Base-by-base conservation (phyloP, 1,140 invertebrate species). In the Grapholita molesta region DNA sequence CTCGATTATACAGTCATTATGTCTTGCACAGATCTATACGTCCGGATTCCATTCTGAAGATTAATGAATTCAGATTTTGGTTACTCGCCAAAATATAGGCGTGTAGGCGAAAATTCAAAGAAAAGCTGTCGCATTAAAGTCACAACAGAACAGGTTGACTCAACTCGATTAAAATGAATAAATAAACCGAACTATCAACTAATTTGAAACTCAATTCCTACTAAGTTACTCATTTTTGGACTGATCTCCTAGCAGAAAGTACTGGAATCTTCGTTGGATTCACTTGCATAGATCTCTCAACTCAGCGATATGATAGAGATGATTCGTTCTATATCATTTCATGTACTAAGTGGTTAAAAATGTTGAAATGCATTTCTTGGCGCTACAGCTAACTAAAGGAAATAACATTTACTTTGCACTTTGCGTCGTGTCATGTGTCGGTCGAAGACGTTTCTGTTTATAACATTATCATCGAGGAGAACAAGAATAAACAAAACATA, bases 301-400 rank as follows among this genome's bases (percentile, higher is more conserved):
- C 55, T 30, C 6, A 25, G 55, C 25, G 15, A 32, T 61, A 61
- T 61, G 7, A 61, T 30, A 30, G 55, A 61, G 23, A 61, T 61
- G 28, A 61, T 61, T 61, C 55, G 32, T n/a, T n/a, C n/a, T 61
- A 67, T 67, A 67, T 53, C 32, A 53, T 71, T 64, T 77, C 69
- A 70, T 69, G n/a, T n/a, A n/a, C 70, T 68, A 57, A 68, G 69
- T 21, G 72, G 70, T 76, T 76, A 79, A 67, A 68, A 64, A 73
- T 69, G 69, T 73, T 77, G 74, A 78, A 81, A 85, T 86, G 79
- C 74, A 72, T 67, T 64, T 66, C 77, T 85, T 88, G 86, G 86
- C 86, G 71, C 24, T 23, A 28, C 28, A 82, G 83, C 86, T 84
- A 70, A 28, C 67, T 72, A 70, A 67, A 72, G 78, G 69, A 82